Conservation (phyloP, 53 echinoderm and acorn worm species). For the Astropecten irregularis region DNA sequence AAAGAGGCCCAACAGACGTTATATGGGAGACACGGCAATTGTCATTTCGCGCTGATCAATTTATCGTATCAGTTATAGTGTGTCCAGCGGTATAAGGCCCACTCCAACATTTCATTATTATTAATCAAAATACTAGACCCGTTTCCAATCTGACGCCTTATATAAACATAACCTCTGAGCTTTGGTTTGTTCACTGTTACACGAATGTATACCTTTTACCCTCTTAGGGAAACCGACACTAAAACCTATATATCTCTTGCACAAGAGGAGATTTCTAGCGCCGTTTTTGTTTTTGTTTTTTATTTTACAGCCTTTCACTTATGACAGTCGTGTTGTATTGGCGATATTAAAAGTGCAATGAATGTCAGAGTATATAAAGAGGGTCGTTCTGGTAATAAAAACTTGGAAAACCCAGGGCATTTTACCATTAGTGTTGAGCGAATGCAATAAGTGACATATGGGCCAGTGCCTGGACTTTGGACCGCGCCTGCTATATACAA, state of each 20-base stretch:
- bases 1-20: no score
- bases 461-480: constrained; percentile 33
- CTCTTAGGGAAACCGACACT: background rate
- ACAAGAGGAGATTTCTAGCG: background rate
- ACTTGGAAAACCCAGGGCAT: background rate
- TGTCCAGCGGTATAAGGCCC: no score
- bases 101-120: constrained; percentile 1
- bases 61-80: constrained; percentile 17
- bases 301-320: constrained; percentile 17
- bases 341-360: constrained; percentile 57
- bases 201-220: constrained; percentile 10
- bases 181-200: background rate
- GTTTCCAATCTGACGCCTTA: constrained; percentile 47
- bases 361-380: constrained; percentile 33
- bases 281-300: background rate
- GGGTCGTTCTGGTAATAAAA: constrained; percentile 31
- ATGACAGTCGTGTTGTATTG: constrained; percentile 18
- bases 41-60: background rate
- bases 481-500: background rate
- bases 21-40: no score
- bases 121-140: constrained; percentile 39
- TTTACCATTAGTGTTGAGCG: background rate
- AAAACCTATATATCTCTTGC: no score
- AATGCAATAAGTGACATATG: constrained; percentile 50
- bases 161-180: constrained; percentile 33